Percentiles rank a stretch among this genome's conserved stretches.
Evolutionary conservation across 2,888 invertebrate species (phyloP).

Genomic region (Byasa hedistus): DNA sequence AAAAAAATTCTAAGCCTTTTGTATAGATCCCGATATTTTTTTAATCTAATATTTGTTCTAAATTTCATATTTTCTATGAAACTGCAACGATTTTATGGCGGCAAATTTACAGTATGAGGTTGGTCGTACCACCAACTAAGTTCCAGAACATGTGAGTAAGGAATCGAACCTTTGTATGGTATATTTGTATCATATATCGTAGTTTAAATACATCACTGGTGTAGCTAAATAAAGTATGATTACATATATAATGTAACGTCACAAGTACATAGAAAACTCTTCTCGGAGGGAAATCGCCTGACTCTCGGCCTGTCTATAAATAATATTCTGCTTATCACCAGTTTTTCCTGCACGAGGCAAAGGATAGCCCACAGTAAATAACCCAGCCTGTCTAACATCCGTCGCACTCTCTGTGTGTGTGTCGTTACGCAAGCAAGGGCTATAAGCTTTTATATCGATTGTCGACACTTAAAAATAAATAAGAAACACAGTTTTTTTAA

Average conservation of each 20-base stretch:
- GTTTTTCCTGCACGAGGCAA: constrained; percentile 40
- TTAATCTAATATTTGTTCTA: too few relatives aligned
- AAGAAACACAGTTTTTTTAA: not conserved
- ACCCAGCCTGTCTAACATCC: constrained; percentile 30
- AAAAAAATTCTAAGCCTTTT: not conserved
- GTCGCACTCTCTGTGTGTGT: constrained; percentile 26
- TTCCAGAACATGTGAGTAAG: too few relatives aligned
- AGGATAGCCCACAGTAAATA: constrained; percentile 38
- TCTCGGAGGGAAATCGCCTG: constrained; percentile 11
- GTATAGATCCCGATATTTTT: not conserved
- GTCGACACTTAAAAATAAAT: constrained; percentile 32
- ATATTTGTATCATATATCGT: too few relatives aligned
- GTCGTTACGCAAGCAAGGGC: constrained; percentile 23
- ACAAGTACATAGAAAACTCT: constrained; percentile 8
- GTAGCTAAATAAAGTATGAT: too few relatives aligned
- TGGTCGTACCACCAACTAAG: too few relatives aligned
- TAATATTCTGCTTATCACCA: constrained; percentile 37
- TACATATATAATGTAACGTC: not conserved
- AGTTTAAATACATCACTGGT: too few relatives aligned
- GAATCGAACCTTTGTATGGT: too few relatives aligned
- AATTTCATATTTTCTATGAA: too few relatives aligned
- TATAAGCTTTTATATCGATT: constrained; percentile 32
- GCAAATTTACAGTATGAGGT: too few relatives aligned
- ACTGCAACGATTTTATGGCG: too few relatives aligned
- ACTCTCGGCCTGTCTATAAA: constrained; percentile 11